These are phyloP conservation scores for Ailurus styani DNA, from an alignment of 2,113 vertebrate species.

Conservation along the genomic window DNA sequence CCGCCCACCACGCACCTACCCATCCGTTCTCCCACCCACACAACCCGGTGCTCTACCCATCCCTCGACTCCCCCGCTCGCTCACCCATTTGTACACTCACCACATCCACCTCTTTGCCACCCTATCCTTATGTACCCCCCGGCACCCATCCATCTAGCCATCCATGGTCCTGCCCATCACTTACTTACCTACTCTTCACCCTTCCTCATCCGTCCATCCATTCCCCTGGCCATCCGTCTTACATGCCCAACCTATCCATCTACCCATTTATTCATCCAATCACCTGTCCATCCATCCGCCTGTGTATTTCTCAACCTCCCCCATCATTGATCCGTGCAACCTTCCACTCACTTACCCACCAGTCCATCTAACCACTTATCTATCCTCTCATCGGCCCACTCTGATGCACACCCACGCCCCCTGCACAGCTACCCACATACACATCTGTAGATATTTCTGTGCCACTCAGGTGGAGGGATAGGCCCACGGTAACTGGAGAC, in stretches of 20 bases:
- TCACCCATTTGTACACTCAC: neutral
- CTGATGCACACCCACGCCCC: neutral
- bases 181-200: neutral
- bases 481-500: neutral
- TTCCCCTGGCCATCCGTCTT: neutral
- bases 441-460: constrained; percentile 25
- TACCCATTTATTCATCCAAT: neutral
- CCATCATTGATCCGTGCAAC: neutral
- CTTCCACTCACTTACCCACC: neutral
- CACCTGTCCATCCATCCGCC: neutral
- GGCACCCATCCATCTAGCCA: neutral
- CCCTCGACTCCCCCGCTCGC: neutral
- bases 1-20: neutral
- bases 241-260: neutral
- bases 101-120: neutral
- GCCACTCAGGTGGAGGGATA: neutral
- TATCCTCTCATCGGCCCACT: neutral
- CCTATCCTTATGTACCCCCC: neutral
- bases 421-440: neutral
- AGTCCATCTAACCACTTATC: constrained; percentile 22
- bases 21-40: neutral
- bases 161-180: neutral
- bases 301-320: neutral
- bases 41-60: neutral
- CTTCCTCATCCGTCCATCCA: neutral